Base-by-base conservation (phyloP, 2,888 invertebrate genomes). In the Sarcophaga carnaria region DNA sequence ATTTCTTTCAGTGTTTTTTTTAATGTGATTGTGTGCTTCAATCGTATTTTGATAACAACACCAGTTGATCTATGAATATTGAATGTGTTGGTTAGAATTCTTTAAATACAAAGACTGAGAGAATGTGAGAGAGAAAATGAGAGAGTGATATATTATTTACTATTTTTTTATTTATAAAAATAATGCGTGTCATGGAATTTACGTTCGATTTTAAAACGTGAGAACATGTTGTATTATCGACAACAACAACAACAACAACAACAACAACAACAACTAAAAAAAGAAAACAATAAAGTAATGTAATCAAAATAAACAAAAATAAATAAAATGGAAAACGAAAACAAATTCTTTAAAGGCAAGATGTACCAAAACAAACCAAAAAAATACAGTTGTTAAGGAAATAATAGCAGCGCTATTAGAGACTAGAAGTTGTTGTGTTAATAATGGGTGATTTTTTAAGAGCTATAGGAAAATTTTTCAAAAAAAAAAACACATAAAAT, bases 291-390 rank as follows among this genome's bases (percentile, higher is more conserved):
- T 72, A 80, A 75, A 79, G 80, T 64, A 84, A 22, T 59, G 59
- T 79, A 84, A 84, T 84, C 83, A 84, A 83, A 83, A 79, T 70
- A 83, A 79, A 79, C 54, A 45, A 54, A 78, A 78, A 71, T 62
- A 83, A 83, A 72, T 70, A 60, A 75, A 75, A 54, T 74, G n/a
- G 62, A 17, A 67, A 47, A 37, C 5, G 11, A 22, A 76, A 76
- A 63, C 11, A 64, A 69, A 27, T 54, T 12, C 14, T 37, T 8
- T 8, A 37, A 37, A 37, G 1, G 8, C 54, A 54, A 17, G 17
- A 54, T 54, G 17, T 37, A 37, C 2, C 37, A 37, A 54, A 54
- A 54, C 12, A 54, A 14, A 54, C 54, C 5, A 17, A 14, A 54
- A 54, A 0, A 54, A 54, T 4, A 54, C 54, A 54, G 17, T 37